Evolutionary conservation across 2,888 invertebrate genomes (phyloP), one percentile per base, ranked within the genome.

Genomic region (Ormia ochracea): DNA sequence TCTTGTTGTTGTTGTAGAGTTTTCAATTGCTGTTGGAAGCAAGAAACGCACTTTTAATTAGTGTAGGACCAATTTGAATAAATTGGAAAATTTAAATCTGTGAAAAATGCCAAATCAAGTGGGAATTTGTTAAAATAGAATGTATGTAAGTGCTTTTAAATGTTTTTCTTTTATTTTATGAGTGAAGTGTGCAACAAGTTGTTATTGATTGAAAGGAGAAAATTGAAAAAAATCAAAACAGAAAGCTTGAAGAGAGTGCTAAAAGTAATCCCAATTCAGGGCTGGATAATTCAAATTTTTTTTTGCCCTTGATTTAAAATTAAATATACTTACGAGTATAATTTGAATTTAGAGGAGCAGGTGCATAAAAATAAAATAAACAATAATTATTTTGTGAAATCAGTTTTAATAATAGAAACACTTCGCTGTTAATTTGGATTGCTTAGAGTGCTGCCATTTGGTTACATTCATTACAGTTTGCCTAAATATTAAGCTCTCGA

Each of bases 131-230:
- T 5, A 52, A 36, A 41, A 41, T 5, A 41, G 4, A 41, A 17
- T 43, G 1, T 23, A n/a, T n/a, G n/a, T n/a, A n/a, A n/a, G n/a
- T n/a, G n/a, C n/a, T n/a, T n/a, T n/a, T n/a, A n/a, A n/a, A n/a
- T 23, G 4, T 68, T 58, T 61, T 70, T 23, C 3, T 36, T 12
- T 52, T 41, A 2, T 31, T 12, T 54, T 45, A 14, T 36, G 9
- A n/a, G 5, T 41, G 33, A 66, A 69, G 33, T 45, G 33, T 68
- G 58, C 74, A 74, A 78, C 82, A 81, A 69, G 74, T 70, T 59
- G 72, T 70, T 59, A 45, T 76, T 63, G 61, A 65, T 61, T 56
- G 41, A 2, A 9, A 58, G 21, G 4, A 10, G 43, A 45, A 21
- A 10, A 10, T 17, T 7, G 12, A 19, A 23, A 7, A 19, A 4